These are phyloP conservation scores for Hydrotaea diabolus DNA, from an alignment of 2,888 invertebrate genomes.

Conservation along the genomic window DNA sequence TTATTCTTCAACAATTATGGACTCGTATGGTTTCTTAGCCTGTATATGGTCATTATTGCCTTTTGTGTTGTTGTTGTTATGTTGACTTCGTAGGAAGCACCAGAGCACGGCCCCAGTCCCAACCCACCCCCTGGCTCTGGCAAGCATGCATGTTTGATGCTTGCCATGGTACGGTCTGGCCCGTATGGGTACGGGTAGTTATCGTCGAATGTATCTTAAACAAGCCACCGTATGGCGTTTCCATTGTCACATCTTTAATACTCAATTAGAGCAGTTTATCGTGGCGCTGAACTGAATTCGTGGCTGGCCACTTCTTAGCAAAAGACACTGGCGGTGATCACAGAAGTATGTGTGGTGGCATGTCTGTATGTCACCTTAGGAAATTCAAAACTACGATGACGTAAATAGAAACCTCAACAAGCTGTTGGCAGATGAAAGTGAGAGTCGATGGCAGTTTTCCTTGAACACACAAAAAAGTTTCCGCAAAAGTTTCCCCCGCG, in stretches of 20 bases:
- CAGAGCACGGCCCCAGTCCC: no score
- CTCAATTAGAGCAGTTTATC: constrained; percentile 3
- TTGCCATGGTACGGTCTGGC: constrained; percentile 2
- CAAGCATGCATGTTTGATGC: neutral
- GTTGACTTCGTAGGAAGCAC: constrained; percentile 25
- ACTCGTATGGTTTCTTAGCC: constrained; percentile 16
- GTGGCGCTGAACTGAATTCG: neutral
- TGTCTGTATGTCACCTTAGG: no score
- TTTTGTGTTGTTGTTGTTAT: constrained; percentile 12
- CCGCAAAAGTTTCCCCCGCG: no score
- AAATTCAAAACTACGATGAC: no score
- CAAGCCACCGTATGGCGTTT: neutral
- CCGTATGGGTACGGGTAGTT: neutral
- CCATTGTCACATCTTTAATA: constrained; percentile 3
- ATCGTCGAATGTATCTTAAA: neutral
- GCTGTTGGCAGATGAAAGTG: no score
- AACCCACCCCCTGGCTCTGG: neutral
- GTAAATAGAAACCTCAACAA: no score
- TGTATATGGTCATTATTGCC: constrained; percentile 21
- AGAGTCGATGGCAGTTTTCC: no score
- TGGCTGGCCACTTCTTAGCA: no score
- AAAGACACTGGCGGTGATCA: no score
- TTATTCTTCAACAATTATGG: constrained; percentile 30
- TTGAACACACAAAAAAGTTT: no score
- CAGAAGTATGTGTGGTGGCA: no score